A percentile compares a stretch with the other conserved stretches of the same genome.
These are phyloP conservation scores for Zele albiditarsus DNA, from an alignment of 2,888 invertebrate species.

Conservation along the genomic window DNA sequence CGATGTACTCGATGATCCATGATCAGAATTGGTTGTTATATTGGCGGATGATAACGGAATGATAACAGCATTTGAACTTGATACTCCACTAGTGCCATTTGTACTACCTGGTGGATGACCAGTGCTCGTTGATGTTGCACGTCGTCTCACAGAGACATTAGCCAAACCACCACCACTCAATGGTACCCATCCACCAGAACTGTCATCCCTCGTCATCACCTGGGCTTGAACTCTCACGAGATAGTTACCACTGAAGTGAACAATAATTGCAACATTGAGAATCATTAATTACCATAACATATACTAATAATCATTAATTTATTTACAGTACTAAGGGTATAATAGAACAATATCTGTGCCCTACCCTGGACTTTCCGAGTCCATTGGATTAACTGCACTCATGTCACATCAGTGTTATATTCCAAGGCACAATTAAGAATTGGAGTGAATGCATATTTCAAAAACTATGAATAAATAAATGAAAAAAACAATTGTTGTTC, in stretches of 20 bases:
- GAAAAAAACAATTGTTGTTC: slow-evolving; percentile 22
- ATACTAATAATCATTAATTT: neutral
- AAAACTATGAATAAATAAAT: slow-evolving; percentile 25
- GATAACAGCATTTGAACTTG: slow-evolving; percentile 45
- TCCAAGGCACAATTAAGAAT: neutral
- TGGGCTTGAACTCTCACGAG: slow-evolving; percentile 98
- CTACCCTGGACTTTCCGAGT: slow-evolving; percentile 41
- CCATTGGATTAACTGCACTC: slow-evolving; percentile 37
- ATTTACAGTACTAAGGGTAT: neutral
- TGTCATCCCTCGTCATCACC: slow-evolving; percentile 99
- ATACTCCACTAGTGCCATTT: slow-evolving; percentile 24
- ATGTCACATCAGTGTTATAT: slow-evolving; percentile 35
- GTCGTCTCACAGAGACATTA: slow-evolving; percentile 91
- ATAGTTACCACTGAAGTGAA: slow-evolving; percentile 84
- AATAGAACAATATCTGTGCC: slow-evolving; percentile 12
- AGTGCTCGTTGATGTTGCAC: slow-evolving; percentile 74
- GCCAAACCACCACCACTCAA: slow-evolving; percentile 95
- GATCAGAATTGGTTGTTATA: slow-evolving; percentile 57
- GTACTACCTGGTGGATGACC: slow-evolving; percentile 32
- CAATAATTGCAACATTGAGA: neutral
- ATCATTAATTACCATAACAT: neutral
- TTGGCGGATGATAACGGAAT: slow-evolving; percentile 57
- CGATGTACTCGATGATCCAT: slow-evolving; percentile 65
- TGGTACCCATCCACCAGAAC: slow-evolving; percentile 96
- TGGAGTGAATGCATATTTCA: slow-evolving; percentile 25